Percentiles rank a stretch among this genome's conserved stretches.
These are phyloP conservation scores for Zootermopsis nevadensis DNA, from an alignment of 2,888 invertebrate species.

Conservation along the genomic window DNA sequence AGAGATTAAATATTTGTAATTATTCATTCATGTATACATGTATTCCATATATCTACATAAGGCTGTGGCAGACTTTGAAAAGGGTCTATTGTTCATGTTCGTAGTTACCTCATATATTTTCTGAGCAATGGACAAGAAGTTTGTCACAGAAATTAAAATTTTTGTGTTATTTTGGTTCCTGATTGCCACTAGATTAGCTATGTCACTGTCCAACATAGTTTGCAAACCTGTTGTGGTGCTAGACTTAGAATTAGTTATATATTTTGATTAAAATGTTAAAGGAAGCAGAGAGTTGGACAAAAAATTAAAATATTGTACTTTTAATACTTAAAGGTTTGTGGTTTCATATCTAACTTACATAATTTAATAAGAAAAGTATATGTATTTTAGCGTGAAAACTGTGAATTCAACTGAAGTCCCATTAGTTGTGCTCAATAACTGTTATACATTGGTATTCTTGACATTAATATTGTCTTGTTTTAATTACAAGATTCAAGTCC, in stretches of 20 bases:
- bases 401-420: not conserved
- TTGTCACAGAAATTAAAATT: no score
- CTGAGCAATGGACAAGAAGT: no score
- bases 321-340: not conserved
- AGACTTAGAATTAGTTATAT: not conserved
- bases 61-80: no score
- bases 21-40: no score
- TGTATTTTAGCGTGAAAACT: not conserved
- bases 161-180: not conserved
- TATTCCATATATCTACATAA: no score
- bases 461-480: not conserved
- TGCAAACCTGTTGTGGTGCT: not conserved
- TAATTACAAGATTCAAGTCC: not conserved
- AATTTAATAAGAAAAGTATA: not conserved
- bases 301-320: not conserved
- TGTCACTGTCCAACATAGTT: not conserved
- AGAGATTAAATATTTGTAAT: no score
- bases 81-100: no score
- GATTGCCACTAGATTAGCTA: not conserved
- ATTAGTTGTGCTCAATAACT: not conserved
- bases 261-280: not conserved
- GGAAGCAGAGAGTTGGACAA: not conserved
- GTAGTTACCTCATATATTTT: no score
- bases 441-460: not conserved
- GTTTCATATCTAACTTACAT: not conserved